Conservation (phyloP, 2,797 vertebrate genomes). For the Sparus aurata region DNA sequence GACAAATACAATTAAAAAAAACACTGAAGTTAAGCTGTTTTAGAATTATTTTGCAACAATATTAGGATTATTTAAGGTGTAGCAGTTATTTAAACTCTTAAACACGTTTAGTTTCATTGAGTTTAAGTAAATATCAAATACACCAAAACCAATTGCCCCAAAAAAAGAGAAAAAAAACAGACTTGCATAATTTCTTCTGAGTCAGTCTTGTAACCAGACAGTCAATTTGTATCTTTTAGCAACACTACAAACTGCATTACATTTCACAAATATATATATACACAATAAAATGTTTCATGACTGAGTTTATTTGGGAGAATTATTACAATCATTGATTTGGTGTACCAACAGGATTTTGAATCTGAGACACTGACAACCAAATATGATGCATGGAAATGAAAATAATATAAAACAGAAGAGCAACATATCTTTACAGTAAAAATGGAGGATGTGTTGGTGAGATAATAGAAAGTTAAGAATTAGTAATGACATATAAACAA, state of each 20-base stretch:
- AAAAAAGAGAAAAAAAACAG: background rate
- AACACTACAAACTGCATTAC: background rate
- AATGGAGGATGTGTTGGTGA: constrained; percentile 3
- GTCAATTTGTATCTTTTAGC: background rate
- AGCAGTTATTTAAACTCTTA: background rate
- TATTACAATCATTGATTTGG: constrained; percentile 46
- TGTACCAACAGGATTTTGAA: background rate
- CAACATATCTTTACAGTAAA: background rate
- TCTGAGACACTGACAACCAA: constrained; percentile 11
- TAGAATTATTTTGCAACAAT: too few species aligned
- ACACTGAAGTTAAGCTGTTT: too few species aligned
- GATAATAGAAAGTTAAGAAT: background rate
- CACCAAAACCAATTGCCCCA: background rate
- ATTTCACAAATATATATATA: background rate
- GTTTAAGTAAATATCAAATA: background rate
- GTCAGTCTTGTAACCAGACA: background rate
- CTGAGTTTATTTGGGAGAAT: constrained; percentile 44
- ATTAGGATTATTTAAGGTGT: too few species aligned
- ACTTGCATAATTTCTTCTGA: background rate
- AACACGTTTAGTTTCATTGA: background rate
- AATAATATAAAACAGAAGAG: constrained; percentile 7
- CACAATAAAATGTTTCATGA: background rate
- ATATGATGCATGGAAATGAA: constrained; percentile 5
- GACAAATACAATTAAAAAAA: background rate
- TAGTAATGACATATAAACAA: constrained; percentile 7